A percentile compares a stretch with the other conserved stretches of the same genome.
Evolutionary conservation across 2,888 invertebrate species (phyloP).

Genomic region (Cephus nigrinus): DNA sequence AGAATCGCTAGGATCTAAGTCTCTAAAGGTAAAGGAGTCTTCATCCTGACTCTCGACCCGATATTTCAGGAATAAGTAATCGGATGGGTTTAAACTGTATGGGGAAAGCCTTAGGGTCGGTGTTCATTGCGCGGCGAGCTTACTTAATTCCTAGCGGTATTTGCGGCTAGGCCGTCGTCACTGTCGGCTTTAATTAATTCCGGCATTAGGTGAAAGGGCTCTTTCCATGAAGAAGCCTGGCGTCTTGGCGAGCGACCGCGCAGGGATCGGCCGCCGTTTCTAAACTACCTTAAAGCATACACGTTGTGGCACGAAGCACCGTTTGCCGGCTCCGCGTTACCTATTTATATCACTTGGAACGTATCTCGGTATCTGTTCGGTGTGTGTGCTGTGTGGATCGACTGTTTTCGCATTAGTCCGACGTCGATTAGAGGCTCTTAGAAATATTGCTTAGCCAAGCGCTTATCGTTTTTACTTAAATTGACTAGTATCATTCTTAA

Average conservation of each 20-base stretch:
- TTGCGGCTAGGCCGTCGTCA: constrained; percentile 12
- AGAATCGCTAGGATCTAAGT: not conserved
- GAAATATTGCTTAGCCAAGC: constrained; percentile 51
- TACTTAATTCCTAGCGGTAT: constrained; percentile 6
- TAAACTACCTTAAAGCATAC: not conserved
- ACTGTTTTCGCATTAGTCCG: not conserved
- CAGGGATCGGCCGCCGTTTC: not conserved
- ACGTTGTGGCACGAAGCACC: not conserved
- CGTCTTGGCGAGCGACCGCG: not conserved
- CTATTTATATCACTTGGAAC: not conserved
- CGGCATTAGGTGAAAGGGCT: constrained; percentile 4
- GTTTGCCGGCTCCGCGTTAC: not conserved
- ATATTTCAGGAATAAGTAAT: not conserved
- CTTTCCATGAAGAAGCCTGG: not conserved
- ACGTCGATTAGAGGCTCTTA: constrained; percentile 24
- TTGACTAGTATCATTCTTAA: constrained; percentile 48
- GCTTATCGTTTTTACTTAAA: constrained; percentile 52
- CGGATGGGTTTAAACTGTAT: not conserved
- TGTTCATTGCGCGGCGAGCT: constrained; percentile 5
- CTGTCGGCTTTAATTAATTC: constrained; percentile 22
- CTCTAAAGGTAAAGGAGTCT: not conserved
- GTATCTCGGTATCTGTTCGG: not conserved
- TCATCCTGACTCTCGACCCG: not conserved
- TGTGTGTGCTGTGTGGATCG: not conserved
- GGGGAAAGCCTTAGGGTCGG: not conserved